Evolutionary conservation across 2,113 vertebrate species (phyloP).

Genomic region (Aepyceros melampus): DNA sequence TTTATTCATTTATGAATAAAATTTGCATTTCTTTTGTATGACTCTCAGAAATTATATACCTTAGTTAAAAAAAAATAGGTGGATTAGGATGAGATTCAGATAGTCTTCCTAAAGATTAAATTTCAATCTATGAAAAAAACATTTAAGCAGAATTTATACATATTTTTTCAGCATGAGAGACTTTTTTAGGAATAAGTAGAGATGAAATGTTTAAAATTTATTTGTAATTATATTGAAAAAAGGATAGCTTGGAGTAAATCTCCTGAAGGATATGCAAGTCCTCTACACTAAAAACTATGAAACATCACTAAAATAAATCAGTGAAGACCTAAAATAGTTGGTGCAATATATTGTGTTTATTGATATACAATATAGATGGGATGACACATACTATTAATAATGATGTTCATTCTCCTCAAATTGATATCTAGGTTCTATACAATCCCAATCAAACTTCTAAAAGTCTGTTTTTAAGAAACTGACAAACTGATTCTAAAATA

Average conservation of each 20-base stretch:
- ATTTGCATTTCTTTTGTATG: background rate
- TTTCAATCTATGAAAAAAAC: background rate
- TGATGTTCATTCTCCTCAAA: background rate
- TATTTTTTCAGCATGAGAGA: background rate
- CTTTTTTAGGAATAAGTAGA: background rate
- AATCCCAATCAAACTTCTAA: background rate
- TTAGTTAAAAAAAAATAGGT: background rate
- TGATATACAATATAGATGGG: background rate
- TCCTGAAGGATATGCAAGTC: background rate
- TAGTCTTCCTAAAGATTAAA: background rate
- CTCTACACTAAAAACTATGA: background rate
- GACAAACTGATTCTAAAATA: background rate
- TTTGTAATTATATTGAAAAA: background rate
- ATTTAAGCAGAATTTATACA: background rate
- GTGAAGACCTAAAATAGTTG: background rate
- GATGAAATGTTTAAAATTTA: background rate
- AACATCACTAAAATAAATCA: constrained; percentile 2
- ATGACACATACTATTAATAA: background rate
- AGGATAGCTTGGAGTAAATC: background rate
- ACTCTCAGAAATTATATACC: background rate
- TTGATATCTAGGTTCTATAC: background rate
- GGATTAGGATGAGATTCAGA: background rate
- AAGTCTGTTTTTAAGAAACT: background rate
- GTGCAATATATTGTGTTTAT: background rate
- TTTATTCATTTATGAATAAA: background rate